Conservation (phyloP, 2,113 vertebrate species). For the Laticauda colubrina region DNA sequence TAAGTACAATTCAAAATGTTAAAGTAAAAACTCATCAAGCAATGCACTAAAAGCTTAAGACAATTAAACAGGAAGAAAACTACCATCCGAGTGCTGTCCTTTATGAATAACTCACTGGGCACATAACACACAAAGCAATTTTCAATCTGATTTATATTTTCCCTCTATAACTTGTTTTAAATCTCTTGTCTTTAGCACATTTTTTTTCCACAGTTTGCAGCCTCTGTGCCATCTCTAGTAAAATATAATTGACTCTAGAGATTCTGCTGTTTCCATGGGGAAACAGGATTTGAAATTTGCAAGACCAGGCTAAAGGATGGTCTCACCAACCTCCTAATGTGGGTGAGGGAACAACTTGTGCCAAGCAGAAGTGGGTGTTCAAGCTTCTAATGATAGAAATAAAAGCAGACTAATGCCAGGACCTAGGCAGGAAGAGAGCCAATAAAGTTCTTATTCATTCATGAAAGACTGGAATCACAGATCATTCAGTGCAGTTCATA, state of each 20-base stretch:
- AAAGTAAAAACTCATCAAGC: neutral
- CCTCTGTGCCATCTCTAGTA: neutral
- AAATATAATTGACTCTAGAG: neutral
- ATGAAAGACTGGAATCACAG: neutral
- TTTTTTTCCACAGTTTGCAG: neutral
- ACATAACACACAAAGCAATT: neutral
- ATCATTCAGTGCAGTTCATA: neutral
- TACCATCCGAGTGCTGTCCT: neutral
- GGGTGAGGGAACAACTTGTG: neutral
- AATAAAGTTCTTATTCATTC: neutral
- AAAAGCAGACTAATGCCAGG: neutral
- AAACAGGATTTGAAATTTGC: neutral
- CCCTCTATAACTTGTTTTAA: neutral
- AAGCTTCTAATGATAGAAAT: neutral
- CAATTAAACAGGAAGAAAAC: neutral
- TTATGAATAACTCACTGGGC: neutral
- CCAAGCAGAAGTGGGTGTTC: neutral
- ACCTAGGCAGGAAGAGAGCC: neutral
- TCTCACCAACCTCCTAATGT: neutral
- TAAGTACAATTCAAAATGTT: neutral
- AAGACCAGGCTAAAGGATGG: neutral
- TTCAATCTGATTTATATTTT: neutral
- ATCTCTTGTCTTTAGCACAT: neutral
- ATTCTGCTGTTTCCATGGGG: neutral
- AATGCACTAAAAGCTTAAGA: neutral